These are phyloP conservation scores for Schrankia costaestrigalis DNA, from an alignment of 2,888 invertebrate genomes.

Conservation along the genomic window DNA sequence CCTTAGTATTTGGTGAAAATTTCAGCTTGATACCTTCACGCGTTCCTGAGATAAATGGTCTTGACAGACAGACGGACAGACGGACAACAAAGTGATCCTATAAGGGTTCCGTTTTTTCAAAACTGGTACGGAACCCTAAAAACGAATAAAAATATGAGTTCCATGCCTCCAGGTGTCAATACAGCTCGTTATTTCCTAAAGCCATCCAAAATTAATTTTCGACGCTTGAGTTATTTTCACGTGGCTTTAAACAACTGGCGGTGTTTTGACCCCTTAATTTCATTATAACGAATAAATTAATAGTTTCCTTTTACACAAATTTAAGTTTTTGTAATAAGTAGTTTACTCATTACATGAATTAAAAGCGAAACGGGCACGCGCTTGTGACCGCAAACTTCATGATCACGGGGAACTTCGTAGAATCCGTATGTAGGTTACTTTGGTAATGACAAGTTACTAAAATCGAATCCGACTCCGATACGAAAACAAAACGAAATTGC, in stretches of 20 bases:
- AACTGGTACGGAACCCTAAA: too few species aligned
- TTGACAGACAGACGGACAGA: too few species aligned
- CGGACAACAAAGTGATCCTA: too few species aligned
- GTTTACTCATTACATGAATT: slow-evolving; percentile 31
- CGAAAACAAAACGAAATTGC: slow-evolving; percentile 68
- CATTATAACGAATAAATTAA: slow-evolving; percentile 33
- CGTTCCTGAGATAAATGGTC: too few species aligned
- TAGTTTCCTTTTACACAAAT: slow-evolving; percentile 27
- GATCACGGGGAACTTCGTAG: slow-evolving; percentile 14
- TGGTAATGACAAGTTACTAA: slow-evolving; percentile 30
- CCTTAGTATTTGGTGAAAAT: too few species aligned
- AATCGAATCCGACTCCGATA: slow-evolving; percentile 47
- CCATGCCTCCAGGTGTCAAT: slow-evolving; percentile 23
- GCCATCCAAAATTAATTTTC: slow-evolving; percentile 36
- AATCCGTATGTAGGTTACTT: neutral
- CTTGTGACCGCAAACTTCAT: slow-evolving; percentile 42
- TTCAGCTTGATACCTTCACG: too few species aligned
- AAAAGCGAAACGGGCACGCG: slow-evolving; percentile 45
- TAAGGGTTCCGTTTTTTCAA: too few species aligned
- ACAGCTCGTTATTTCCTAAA: slow-evolving; percentile 24
- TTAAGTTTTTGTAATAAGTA: slow-evolving; percentile 19
- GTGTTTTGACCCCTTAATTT: slow-evolving; percentile 32
- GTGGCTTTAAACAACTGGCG: slow-evolving; percentile 28
- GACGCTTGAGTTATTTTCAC: slow-evolving; percentile 33
- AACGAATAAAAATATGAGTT: slow-evolving; percentile 1